These are phyloP conservation scores for Notospermus geniculatus DNA, from an alignment of 1,140 invertebrate species.

Conservation along the genomic window DNA sequence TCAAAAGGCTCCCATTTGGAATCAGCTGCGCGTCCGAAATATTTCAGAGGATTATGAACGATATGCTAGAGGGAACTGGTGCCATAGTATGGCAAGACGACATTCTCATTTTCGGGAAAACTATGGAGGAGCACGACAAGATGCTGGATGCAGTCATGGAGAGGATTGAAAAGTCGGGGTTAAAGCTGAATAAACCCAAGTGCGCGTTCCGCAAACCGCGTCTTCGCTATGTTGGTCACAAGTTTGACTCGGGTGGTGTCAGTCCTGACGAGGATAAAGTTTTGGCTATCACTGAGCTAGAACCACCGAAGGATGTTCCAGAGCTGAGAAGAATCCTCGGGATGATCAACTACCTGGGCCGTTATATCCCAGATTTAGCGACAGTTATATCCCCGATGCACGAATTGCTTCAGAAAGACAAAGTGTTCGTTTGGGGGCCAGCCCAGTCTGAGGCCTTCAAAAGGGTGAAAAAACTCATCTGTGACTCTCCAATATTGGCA, in stretches of 20 bases:
- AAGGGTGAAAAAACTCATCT: constrained; percentile 14
- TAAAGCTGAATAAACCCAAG: constrained; percentile 15
- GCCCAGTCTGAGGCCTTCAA: constrained; percentile 15
- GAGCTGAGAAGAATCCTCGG: constrained; percentile 9
- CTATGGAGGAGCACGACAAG: constrained; percentile 23
- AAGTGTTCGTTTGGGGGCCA: constrained; percentile 21
- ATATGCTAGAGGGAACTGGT: constrained; percentile 18
- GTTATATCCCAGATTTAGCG: constrained; percentile 7
- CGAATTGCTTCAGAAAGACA: not conserved
- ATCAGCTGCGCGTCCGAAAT: constrained; percentile 27
- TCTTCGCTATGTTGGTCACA: constrained; percentile 27
- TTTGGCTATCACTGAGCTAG: constrained; percentile 45
- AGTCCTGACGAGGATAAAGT: constrained; percentile 50
- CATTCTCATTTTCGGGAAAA: constrained; percentile 23
- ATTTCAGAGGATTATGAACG: constrained; percentile 18
- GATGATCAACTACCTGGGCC: constrained; percentile 18
- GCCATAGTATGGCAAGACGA: constrained; percentile 20
- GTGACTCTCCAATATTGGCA: constrained; percentile 15
- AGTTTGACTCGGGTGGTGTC: constrained; percentile 37
- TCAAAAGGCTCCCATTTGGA: constrained; percentile 52
- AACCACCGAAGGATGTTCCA: constrained; percentile 38
- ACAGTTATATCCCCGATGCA: constrained; percentile 1
- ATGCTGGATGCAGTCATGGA: constrained; percentile 20
- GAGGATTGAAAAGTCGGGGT: constrained; percentile 4
- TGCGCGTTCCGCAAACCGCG: constrained; percentile 4